phyloP scores from a whole-genome alignment of 2,797 vertebrate genomes.

The Neostethus bicornis region DNA sequence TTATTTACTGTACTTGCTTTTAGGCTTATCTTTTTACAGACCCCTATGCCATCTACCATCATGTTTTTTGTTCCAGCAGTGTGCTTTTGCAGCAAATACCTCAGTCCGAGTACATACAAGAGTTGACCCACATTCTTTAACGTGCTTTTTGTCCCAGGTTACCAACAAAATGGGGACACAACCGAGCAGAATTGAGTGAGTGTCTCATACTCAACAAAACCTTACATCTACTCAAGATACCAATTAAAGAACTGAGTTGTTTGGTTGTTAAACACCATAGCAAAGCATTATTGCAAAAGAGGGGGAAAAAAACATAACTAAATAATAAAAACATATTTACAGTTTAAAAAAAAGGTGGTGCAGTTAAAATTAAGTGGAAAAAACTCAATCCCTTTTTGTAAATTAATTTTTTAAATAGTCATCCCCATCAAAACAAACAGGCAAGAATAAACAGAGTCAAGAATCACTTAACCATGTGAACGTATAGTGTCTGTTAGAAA shows the following conservation, averaged over 20 bases:
- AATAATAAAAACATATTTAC: too few relatives aligned
- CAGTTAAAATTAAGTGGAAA: too few relatives aligned
- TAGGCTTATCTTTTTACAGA: background rate
- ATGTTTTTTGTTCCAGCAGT: slow-evolving; percentile 33
- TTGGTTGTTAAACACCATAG: background rate
- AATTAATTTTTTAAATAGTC: too few relatives aligned
- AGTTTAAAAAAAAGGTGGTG: too few relatives aligned
- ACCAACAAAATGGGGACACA: slow-evolving; percentile 39
- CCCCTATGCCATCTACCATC: slow-evolving; percentile 11
- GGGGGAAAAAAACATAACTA: too few relatives aligned
- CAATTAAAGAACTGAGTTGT: slow-evolving; percentile 11
- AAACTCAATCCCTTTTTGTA: too few relatives aligned
- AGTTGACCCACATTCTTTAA: slow-evolving; percentile 75
- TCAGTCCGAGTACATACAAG: slow-evolving; percentile 49
- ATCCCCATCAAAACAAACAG: too few relatives aligned
- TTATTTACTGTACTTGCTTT: too few relatives aligned
- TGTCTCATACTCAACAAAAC: slow-evolving; percentile 27
- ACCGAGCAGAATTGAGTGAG: slow-evolving; percentile 18
- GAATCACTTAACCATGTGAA: too few relatives aligned
- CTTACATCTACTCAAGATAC: slow-evolving; percentile 13
- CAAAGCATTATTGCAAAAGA: background rate
- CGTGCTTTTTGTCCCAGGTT: slow-evolving; percentile 54
- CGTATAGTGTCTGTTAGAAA: too few relatives aligned
- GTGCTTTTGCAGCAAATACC: slow-evolving; percentile 59
- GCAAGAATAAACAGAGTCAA: too few relatives aligned